phyloP scores from a whole-genome alignment of 2,113 vertebrate species.

The Oxyura jamaicensis region DNA sequence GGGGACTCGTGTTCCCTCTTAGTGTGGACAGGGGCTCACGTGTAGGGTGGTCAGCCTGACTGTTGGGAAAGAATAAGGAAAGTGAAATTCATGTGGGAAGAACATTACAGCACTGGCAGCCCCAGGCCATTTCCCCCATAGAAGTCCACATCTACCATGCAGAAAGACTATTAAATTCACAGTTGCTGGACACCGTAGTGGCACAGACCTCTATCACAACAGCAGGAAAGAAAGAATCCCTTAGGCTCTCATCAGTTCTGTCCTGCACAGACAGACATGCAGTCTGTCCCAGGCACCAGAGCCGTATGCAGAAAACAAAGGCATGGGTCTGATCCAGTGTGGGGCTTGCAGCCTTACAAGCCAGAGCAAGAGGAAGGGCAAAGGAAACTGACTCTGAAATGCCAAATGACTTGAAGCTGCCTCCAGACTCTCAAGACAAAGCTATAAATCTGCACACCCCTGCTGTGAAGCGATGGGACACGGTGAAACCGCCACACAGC shows the following conservation, averaged over 20 bases:
- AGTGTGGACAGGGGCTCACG: background rate
- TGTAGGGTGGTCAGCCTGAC: background rate
- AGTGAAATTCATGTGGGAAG: background rate
- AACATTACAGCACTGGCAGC: background rate
- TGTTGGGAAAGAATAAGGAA: background rate
- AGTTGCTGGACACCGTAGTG: background rate
- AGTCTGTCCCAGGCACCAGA: background rate
- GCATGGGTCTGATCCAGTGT: background rate
- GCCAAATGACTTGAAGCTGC: background rate
- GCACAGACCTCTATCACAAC: background rate
- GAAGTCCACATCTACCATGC: background rate
- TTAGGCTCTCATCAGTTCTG: background rate
- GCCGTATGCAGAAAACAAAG: background rate
- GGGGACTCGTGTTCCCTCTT: background rate
- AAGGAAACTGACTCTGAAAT: slow-evolving; percentile 12
- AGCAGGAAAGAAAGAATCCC: background rate
- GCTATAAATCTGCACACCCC: slow-evolving; percentile 38
- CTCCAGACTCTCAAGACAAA: slow-evolving; percentile 40
- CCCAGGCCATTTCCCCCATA: background rate
- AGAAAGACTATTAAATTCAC: background rate
- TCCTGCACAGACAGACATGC: background rate
- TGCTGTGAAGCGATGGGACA: background rate
- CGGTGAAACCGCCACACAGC: slow-evolving; percentile 11
- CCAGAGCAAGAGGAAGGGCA: background rate
- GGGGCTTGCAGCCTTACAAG: background rate